Conservation (phyloP, 2,797 vertebrate genomes). For the Crocidura indochinensis region DNA sequence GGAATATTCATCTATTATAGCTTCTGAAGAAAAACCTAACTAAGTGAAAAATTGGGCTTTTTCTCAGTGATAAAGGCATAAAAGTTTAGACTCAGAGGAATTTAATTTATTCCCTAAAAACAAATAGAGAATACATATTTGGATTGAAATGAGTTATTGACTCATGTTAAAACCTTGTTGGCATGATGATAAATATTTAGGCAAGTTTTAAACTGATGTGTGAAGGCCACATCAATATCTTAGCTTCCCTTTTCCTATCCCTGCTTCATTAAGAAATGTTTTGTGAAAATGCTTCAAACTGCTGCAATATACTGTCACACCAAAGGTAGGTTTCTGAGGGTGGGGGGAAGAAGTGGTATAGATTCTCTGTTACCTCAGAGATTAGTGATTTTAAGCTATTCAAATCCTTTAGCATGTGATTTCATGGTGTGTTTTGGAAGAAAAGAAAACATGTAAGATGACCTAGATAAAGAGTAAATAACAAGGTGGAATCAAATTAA, state of each 20-base stretch:
- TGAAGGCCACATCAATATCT: constrained; percentile 78
- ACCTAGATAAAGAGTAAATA: neutral
- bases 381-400: constrained; percentile 72
- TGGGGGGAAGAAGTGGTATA: constrained; percentile 57
- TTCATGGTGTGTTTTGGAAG: constrained; percentile 20
- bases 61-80: neutral
- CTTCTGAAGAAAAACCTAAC: constrained; percentile 56
- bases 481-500: constrained; percentile 22
- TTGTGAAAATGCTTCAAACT: constrained; percentile 82
- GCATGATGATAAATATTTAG: constrained; percentile 80
- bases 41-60: constrained; percentile 27
- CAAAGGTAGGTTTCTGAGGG: constrained; percentile 81
- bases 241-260: constrained; percentile 56
- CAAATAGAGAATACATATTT: constrained; percentile 61
- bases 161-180: constrained; percentile 73
- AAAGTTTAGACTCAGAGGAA: constrained; percentile 58
- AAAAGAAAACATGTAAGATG: neutral
- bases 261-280: constrained; percentile 76
- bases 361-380: constrained; percentile 61
- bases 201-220: constrained; percentile 82
- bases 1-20: constrained; percentile 1
- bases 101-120: constrained; percentile 50
- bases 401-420: constrained; percentile 13
- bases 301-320: constrained; percentile 77
- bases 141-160: constrained; percentile 73